Evolutionary conservation across 2,888 invertebrate species (phyloP).

Genomic region (Pyrocoelia pectoralis): DNA sequence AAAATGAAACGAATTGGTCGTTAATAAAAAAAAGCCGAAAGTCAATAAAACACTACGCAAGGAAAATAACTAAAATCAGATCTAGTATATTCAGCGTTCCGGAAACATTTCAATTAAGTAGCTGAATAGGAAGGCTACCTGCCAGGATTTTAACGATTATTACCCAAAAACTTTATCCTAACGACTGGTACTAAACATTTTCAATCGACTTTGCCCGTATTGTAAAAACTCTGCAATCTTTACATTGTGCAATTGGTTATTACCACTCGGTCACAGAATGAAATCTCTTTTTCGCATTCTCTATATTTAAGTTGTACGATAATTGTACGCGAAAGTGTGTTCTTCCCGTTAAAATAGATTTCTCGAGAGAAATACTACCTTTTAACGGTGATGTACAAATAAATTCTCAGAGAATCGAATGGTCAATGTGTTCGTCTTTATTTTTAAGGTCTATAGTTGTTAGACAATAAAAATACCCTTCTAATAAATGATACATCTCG

Average conservation of each 20-base stretch:
- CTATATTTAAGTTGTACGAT: background rate
- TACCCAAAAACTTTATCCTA: slow-evolving; percentile 47
- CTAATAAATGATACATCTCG: slow-evolving; percentile 31
- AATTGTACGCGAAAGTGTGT: background rate
- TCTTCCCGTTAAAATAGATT: too few species aligned
- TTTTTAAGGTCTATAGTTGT: slow-evolving; percentile 19
- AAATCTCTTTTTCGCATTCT: too few species aligned
- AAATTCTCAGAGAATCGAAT: background rate
- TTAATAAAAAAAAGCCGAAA: background rate
- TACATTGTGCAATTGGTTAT: slow-evolving; percentile 24
- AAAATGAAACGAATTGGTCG: too few species aligned
- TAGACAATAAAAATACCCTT: slow-evolving; percentile 24
- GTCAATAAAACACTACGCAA: background rate
- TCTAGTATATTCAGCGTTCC: slow-evolving; percentile 45
- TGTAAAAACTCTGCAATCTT: slow-evolving; percentile 25
- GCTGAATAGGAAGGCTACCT: slow-evolving; percentile 49
- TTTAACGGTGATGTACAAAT: too few species aligned
- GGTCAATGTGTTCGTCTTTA: background rate
- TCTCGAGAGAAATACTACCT: too few species aligned
- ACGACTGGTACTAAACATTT: slow-evolving; percentile 48
- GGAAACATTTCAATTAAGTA: slow-evolving; percentile 54
- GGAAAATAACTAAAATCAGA: slow-evolving; percentile 47
- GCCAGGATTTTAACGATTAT: slow-evolving; percentile 51
- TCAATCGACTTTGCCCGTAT: slow-evolving; percentile 40
- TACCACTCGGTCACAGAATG: slow-evolving; percentile 18